These are phyloP conservation scores for Dasysyrphus tricinctus DNA, from an alignment of 2,888 invertebrate species.

Conservation along the genomic window DNA sequence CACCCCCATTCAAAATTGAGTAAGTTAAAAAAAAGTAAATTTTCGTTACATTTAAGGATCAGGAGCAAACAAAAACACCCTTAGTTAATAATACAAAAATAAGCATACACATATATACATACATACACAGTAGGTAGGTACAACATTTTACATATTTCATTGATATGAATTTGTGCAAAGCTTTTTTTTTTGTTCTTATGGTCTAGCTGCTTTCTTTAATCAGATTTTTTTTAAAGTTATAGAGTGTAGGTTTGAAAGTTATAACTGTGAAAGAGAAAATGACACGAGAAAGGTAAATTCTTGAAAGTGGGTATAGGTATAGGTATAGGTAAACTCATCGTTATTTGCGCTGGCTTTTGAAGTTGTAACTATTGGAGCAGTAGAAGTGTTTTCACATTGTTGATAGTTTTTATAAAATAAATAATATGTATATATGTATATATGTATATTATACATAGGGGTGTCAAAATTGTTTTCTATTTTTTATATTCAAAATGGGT, in stretches of 20 bases:
- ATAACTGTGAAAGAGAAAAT: background rate
- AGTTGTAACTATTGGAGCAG: too few relatives aligned
- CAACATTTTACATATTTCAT: background rate
- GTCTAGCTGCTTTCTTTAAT: background rate
- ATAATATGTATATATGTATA: too few relatives aligned
- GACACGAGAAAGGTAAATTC: background rate
- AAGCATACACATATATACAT: background rate
- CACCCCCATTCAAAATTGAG: conserved; percentile 62
- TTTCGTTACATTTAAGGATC: conserved; percentile 45
- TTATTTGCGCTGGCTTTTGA: too few relatives aligned
- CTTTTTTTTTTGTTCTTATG: background rate
- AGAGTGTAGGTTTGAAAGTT: background rate
- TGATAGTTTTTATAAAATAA: too few relatives aligned
- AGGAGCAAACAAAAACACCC: conserved; percentile 35
- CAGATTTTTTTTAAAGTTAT: background rate
- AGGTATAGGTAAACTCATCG: too few relatives aligned
- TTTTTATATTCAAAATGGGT: too few relatives aligned
- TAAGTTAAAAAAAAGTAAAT: conserved; percentile 44
- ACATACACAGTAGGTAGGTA: too few relatives aligned
- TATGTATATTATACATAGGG: too few relatives aligned
- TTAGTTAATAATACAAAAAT: conserved; percentile 15
- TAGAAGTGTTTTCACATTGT: too few relatives aligned
- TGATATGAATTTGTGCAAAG: background rate
- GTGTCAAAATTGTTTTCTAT: too few relatives aligned
- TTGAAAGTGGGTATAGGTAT: background rate